Conservation (phyloP, 2,797 vertebrate genomes). For the Eulemur coronatus region DNA sequence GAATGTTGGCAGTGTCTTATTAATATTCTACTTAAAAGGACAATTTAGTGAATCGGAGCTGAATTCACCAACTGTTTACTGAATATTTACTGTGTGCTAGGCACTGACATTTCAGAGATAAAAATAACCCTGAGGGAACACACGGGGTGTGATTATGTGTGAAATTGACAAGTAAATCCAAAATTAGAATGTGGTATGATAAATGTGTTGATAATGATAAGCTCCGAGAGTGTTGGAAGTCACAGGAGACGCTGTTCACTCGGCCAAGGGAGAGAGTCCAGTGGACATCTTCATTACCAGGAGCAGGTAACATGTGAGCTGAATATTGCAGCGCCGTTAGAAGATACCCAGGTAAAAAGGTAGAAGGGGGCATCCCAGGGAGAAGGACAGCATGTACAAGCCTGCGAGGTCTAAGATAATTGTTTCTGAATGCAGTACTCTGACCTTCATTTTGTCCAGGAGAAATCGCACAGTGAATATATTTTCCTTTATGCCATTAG, state of each 20-base stretch:
- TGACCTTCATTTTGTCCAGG: constrained; percentile 7
- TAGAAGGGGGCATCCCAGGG: neutral
- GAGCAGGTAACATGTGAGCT: neutral
- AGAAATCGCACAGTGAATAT: neutral
- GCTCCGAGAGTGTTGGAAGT: neutral
- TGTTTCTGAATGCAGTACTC: neutral
- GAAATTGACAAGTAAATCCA: neutral
- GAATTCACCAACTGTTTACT: neutral
- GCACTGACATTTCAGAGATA: constrained; percentile 16
- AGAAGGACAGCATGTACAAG: neutral
- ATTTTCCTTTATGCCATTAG: constrained; percentile 25
- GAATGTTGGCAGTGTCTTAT: neutral
- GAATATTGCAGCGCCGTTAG: neutral
- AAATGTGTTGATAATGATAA: neutral
- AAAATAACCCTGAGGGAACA: neutral
- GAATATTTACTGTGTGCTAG: neutral
- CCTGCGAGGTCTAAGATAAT: neutral
- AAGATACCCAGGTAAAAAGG: neutral
- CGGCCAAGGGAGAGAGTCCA: neutral
- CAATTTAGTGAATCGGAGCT: neutral
- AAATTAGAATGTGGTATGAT: neutral
- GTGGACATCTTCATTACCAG: neutral
- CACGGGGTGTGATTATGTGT: neutral
- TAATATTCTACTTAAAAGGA: neutral
- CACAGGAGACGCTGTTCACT: neutral